Evolutionary conservation across 2,797 vertebrate species (phyloP).

Genomic region (Mallotus villosus): DNA sequence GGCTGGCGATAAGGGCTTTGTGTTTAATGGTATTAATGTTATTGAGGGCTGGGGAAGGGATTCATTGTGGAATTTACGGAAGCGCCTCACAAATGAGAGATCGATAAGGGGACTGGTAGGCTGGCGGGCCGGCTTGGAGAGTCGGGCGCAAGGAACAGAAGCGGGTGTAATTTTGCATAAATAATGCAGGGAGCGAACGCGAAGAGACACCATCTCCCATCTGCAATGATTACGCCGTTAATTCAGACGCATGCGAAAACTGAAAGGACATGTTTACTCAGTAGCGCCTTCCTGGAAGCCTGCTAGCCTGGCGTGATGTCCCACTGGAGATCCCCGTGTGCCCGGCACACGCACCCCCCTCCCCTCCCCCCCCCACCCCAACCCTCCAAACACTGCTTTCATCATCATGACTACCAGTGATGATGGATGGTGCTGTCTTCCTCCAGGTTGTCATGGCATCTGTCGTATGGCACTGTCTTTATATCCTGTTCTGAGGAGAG

Average conservation of each 20-base stretch:
- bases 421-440: slow-evolving; percentile 72
- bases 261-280: slow-evolving; percentile 39
- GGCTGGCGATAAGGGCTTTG: slow-evolving; percentile 53
- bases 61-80: slow-evolving; percentile 67
- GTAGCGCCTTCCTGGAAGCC: slow-evolving; percentile 33
- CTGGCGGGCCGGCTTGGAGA: slow-evolving; percentile 59
- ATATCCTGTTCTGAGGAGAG: slow-evolving; percentile 38
- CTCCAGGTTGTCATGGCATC: slow-evolving; percentile 69
- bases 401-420: slow-evolving; percentile 64
- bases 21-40: slow-evolving; percentile 59
- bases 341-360: slow-evolving; percentile 29
- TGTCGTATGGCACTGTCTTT: slow-evolving; percentile 59
- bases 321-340: slow-evolving; percentile 43
- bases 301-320: slow-evolving; percentile 52
- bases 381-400: slow-evolving; percentile 58
- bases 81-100: slow-evolving; percentile 66
- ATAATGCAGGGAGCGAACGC: slow-evolving; percentile 66
- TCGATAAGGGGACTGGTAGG: slow-evolving; percentile 62
- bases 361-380: slow-evolving; percentile 33
- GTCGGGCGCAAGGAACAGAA: slow-evolving; percentile 66
- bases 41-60: slow-evolving; percentile 36
- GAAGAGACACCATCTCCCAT: background rate
- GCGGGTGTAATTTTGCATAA: slow-evolving; percentile 77
- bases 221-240: slow-evolving; percentile 25
- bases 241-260: slow-evolving; percentile 29